Evolutionary conservation across 2,113 vertebrate genomes (phyloP).

Genomic region (Apteryx owenii): DNA sequence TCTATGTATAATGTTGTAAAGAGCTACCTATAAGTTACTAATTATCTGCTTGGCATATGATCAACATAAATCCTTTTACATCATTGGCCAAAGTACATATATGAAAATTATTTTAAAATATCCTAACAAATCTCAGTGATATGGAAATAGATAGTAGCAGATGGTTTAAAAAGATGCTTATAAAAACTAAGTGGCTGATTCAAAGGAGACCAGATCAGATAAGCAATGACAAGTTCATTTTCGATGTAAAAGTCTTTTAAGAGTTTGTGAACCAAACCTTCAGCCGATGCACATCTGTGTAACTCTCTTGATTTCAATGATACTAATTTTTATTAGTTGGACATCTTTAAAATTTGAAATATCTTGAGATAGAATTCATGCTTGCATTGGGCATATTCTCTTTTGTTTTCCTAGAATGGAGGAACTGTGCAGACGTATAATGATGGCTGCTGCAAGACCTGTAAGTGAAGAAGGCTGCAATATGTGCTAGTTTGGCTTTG

Average conservation of each 20-base stretch:
- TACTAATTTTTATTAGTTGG: not conserved
- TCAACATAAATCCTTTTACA: not conserved
- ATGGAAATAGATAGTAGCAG: not conserved
- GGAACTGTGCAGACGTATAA: constrained; percentile 91
- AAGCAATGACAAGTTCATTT: not conserved
- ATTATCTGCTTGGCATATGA: not conserved
- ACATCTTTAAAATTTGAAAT: not conserved
- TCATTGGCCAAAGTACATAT: not conserved
- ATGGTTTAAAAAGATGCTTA: not conserved
- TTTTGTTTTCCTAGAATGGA: constrained; percentile 86
- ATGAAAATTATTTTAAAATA: not conserved
- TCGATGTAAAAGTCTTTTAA: not conserved
- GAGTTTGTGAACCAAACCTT: not conserved
- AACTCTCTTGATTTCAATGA: not conserved
- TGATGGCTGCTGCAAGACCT: constrained; percentile 97
- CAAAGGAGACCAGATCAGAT: not conserved
- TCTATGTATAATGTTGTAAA: not conserved
- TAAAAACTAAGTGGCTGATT: not conserved
- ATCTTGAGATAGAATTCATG: not conserved
- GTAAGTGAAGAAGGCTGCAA: constrained; percentile 85
- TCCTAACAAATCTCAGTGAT: not conserved
- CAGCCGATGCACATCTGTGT: not conserved
- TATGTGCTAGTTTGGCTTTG: constrained; percentile 77
- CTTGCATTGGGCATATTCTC: constrained; percentile 25
- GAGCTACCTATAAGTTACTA: not conserved